phyloP scores from a whole-genome alignment of 1,140 invertebrate genomes.

The Lysiphlebus fabarum region DNA sequence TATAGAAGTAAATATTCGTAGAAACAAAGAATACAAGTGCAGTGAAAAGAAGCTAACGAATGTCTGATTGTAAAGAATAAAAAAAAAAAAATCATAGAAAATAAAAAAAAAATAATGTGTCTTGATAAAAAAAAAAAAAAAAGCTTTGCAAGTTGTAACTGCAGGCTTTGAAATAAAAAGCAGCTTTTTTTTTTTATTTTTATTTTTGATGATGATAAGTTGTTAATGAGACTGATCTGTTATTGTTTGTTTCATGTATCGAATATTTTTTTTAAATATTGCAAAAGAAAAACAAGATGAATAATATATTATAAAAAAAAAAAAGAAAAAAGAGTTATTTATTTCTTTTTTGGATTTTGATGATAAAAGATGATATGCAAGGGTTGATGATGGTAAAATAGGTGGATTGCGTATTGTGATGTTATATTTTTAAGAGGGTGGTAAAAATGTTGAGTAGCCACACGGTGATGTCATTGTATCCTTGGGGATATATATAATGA shows the following conservation, averaged over 20 bases:
- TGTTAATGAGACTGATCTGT: constrained; percentile 40
- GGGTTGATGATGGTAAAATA: too few relatives aligned
- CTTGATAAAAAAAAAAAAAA: constrained; percentile 4
- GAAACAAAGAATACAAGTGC: too few relatives aligned
- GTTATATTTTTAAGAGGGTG: neutral
- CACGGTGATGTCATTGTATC: constrained; percentile 21
- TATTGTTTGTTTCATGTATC: constrained; percentile 23
- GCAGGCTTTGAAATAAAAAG: too few relatives aligned
- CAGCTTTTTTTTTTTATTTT: neutral
- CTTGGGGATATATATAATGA: constrained; percentile 29
- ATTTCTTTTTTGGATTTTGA: too few relatives aligned
- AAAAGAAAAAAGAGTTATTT: constrained; percentile 8
- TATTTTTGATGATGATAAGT: constrained; percentile 37
- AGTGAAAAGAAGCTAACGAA: too few relatives aligned
- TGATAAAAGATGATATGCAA: too few relatives aligned
- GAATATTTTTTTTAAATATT: constrained; percentile 40
- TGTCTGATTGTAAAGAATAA: neutral
- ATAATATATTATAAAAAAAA: constrained; percentile 43
- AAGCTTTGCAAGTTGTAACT: neutral
- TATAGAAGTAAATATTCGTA: too few relatives aligned
- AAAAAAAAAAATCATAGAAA: constrained; percentile 8
- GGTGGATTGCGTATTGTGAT: neutral
- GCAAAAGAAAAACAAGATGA: constrained; percentile 49
- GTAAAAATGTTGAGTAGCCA: neutral
- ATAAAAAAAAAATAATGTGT: neutral